A percentile compares a stretch with the other conserved stretches of the same genome.
Conservation (phyloP, 1,140 invertebrate genomes). For the Diploscapter pachys region DNA sequence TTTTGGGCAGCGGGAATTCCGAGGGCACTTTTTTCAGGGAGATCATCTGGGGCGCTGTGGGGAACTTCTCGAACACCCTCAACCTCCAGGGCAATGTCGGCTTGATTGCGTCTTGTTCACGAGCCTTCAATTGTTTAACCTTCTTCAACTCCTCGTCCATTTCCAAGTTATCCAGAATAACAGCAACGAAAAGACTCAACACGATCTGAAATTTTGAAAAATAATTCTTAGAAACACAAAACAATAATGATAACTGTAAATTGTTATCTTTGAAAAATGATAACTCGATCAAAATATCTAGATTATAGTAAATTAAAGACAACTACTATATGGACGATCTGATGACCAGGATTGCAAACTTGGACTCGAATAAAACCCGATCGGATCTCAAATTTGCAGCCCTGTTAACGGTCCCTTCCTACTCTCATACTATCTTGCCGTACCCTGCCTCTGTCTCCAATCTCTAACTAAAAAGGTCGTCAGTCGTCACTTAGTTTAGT, state of each 20-base stretch:
- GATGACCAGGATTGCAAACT: too few relatives aligned
- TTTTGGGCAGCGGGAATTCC: constrained; percentile 91
- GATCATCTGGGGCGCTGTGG: constrained; percentile 97
- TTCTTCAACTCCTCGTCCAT: constrained; percentile 99
- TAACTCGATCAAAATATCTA: not conserved
- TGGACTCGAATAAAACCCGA: too few relatives aligned
- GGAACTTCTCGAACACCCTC: constrained; percentile 96
- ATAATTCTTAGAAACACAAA: not conserved
- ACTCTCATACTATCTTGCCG: too few relatives aligned
- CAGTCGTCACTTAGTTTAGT: not conserved
- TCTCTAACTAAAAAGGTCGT: not conserved
- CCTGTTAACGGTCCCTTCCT: too few relatives aligned
- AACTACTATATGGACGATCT: too few relatives aligned
- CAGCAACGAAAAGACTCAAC: constrained; percentile 97
- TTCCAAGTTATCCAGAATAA: constrained; percentile 98
- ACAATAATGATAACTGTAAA: not conserved
- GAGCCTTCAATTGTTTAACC: constrained; percentile 75
- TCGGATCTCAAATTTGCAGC: too few relatives aligned
- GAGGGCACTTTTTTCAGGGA: constrained; percentile 89
- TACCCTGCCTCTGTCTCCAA: too few relatives aligned
- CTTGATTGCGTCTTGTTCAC: constrained; percentile 80
- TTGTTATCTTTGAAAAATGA: too few relatives aligned
- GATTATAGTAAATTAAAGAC: not conserved
- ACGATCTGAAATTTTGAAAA: constrained; percentile 76
- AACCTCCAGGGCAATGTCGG: constrained; percentile 82